Evolutionary conservation across 2,113 vertebrate species (phyloP), one percentile per base, ranked within the genome.

Genomic region (Azemiops feae): DNA sequence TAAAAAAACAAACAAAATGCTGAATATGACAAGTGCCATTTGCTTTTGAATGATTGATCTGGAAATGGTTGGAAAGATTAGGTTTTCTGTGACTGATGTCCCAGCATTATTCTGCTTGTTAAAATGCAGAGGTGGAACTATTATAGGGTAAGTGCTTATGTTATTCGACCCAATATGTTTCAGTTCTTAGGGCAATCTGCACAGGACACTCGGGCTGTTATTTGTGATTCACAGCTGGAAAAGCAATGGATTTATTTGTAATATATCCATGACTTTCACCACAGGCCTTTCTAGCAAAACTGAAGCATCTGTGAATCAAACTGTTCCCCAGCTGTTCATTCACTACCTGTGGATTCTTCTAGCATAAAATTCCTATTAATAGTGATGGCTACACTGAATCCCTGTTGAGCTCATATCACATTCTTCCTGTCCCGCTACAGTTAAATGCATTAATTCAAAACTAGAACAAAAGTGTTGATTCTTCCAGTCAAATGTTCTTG

Each of bases 311-410:
- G 97, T 91, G 97, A 96, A 92, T 95, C 96, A 94, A 96, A 96
- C 96, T 95, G 97, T 96, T 97, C 93, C 96, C 97, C 97, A 97
- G 97, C 96, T 97, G 96, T 95, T 96, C 94, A 91, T 87, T 93
- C 85, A 54, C 91, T 95, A 92, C 96, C 96, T 94, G 92, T 96
- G 10, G 93, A 27, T 96, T 58, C 92, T 95, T 91, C 90, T 87
- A 95, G 85, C 94, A 88, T 94, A 16, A 47, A 92, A 90, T 94
- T 95, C 91, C 89, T 74, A 86, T 97, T 93, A 94, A 94, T 92
- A 94, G 96, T 93, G 93, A 91, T 89, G 94, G 95, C 93, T 94
- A 94, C 95, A 90, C 94, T 14, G 2, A 1, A 18, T 94, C 91
- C 95, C 95, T 1, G 14, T 92, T 87, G 96, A 81, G 74, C 92